Evolutionary conservation across 2,888 invertebrate genomes (phyloP).

Genomic region (Luperina nickerlii): DNA sequence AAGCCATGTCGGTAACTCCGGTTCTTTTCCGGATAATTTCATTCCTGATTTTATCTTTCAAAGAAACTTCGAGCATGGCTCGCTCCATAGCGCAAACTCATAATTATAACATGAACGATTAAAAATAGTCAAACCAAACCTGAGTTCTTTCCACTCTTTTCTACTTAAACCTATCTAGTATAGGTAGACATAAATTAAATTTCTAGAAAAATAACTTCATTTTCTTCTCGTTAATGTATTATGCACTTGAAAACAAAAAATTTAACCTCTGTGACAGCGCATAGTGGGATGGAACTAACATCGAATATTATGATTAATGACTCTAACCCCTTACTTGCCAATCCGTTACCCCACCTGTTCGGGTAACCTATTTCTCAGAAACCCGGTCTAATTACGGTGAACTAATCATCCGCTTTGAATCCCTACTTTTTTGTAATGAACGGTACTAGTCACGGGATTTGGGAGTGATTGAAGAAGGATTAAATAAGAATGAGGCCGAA

Average conservation of each 20-base stretch:
- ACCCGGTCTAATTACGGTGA: constrained; percentile 52
- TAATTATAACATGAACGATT: background rate
- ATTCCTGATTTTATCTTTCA: no score
- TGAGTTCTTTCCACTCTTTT: background rate
- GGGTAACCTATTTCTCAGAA: constrained; percentile 63
- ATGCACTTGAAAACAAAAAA: constrained; percentile 36
- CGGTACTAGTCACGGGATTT: constrained; percentile 17
- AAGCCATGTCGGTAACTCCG: no score
- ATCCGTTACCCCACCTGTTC: constrained; percentile 53
- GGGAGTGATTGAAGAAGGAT: constrained; percentile 35
- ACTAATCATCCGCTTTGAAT: constrained; percentile 57
- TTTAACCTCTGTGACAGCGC: constrained; percentile 9
- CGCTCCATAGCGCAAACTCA: background rate
- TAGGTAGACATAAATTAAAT: background rate
- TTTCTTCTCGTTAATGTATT: background rate
- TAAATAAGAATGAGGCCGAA: constrained; percentile 38
- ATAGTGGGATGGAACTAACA: constrained; percentile 34
- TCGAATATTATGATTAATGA: constrained; percentile 66
- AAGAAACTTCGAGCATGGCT: no score
- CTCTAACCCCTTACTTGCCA: constrained; percentile 16
- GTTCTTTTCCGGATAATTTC: no score
- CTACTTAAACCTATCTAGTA: background rate
- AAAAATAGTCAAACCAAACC: background rate
- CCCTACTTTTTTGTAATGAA: constrained; percentile 48
- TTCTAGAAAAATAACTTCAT: background rate